Evolutionary conservation across 2,113 vertebrate genomes (phyloP), one percentile per base, ranked within the genome.

Genomic region (Calypte anna): DNA sequence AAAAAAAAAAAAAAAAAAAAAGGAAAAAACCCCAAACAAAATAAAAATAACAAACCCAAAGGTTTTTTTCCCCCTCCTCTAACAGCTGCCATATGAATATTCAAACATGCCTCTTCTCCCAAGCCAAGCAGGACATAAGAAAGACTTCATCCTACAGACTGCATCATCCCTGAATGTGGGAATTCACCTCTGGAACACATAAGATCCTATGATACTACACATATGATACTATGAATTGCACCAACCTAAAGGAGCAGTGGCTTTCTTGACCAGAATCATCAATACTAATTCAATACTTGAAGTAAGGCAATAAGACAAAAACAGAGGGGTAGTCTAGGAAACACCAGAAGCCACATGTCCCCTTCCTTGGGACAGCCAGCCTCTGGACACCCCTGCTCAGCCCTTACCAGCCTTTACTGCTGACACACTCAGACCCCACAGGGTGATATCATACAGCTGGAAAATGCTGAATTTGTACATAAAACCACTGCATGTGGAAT

Each of bases 321-420:
- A 14, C 2, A 21, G 12, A 18, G n/a, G 20, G 38, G 22, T 9
- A 14, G 30, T 3, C 22, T n/a, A n/a, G 72, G 24, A 8, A 14
- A 31, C 3, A 3, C n/a, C 21, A 50, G 50, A 27, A 59, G 44
- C 23, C 58, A 40, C 40, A 11, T 3, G 7, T 2, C 50, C 64
- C 2, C 2, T 12, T 2, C 8, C 53, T 12, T 43, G 4, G 17
- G 31, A 53, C 0, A 7, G 3, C 23, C 2, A 5, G 22, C 25
- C 70, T 20, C 30, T 3, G 14, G 0, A 27, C 38, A 4, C 23
- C 43, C 18, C 46, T 2, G 6, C 0, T 8, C 50, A 33, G 40
- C 57, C 38, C 83, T 20, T 48, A 17, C 22, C 25, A 38, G 11
- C 10, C 53, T 86, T 14, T 17, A 8, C 11, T 27, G 46, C 57